These are phyloP conservation scores for Anodontia alba DNA, from an alignment of 2,888 invertebrate genomes.

Conservation along the genomic window DNA sequence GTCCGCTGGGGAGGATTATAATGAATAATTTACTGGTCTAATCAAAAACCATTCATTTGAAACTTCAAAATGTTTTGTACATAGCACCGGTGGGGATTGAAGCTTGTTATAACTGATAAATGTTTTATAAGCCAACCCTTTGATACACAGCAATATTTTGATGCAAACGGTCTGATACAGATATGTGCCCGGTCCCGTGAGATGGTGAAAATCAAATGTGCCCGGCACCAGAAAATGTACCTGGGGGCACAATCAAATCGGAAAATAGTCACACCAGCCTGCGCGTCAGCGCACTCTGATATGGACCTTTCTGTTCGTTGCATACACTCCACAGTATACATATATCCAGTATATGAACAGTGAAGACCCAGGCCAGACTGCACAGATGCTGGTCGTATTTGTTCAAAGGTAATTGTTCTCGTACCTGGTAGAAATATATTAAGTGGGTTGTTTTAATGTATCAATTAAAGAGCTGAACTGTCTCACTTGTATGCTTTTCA, in stretches of 20 bases:
- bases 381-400: no score
- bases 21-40: constrained; percentile 16
- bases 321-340: background rate
- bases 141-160: constrained; percentile 42
- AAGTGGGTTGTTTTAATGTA: constrained; percentile 16
- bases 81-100: background rate
- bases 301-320: background rate
- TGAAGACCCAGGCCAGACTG: no score
- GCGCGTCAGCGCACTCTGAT: background rate
- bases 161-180: constrained; percentile 14
- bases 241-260: background rate
- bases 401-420: no score
- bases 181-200: background rate
- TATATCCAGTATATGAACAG: background rate
- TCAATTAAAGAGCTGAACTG: background rate
- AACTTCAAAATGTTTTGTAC: constrained; percentile 20
- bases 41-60: constrained; percentile 21
- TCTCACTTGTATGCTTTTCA: background rate
- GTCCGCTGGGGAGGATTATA: constrained; percentile 7
- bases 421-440: background rate
- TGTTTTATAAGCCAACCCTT: constrained; percentile 62
- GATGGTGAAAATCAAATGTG: background rate
- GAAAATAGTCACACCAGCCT: no score
- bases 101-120: constrained; percentile 62
- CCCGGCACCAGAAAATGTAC: background rate